These are phyloP conservation scores for Marisa cornuarietis DNA, from an alignment of 1,140 invertebrate genomes.

Conservation along the genomic window DNA sequence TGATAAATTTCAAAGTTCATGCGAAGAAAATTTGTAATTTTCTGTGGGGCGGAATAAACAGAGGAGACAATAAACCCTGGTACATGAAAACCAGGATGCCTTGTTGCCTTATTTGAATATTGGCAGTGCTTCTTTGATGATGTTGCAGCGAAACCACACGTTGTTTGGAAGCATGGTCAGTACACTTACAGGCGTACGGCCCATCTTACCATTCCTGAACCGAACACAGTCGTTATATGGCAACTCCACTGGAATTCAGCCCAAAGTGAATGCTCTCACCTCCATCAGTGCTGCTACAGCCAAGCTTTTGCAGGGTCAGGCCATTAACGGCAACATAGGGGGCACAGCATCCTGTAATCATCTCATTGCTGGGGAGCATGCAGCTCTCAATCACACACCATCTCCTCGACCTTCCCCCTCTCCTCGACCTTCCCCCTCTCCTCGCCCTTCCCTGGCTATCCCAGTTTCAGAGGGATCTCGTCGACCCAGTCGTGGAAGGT, in stretches of 20 bases:
- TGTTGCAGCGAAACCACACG: conserved; percentile 89
- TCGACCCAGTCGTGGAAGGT: conserved; percentile 47
- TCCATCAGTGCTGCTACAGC: conserved; percentile 18
- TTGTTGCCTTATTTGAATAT: background rate
- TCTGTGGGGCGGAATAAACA: no score
- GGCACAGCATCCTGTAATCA: conserved; percentile 32
- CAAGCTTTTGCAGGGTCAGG: conserved; percentile 20
- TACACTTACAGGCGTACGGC: conserved; percentile 57
- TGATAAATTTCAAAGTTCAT: no score
- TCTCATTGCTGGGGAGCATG: conserved; percentile 19
- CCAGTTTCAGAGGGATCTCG: conserved; percentile 13
- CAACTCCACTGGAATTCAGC: conserved; percentile 34
- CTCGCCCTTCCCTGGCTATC: background rate
- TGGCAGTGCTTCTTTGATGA: conserved; percentile 2
- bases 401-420: conserved; percentile 14
- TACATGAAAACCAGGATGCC: no score
- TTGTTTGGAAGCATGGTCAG: conserved; percentile 81
- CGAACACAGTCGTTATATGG: conserved; percentile 56
- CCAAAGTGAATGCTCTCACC: background rate
- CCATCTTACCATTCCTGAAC: conserved; percentile 54
- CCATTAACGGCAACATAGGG: conserved; percentile 29
- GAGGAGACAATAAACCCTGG: no score
- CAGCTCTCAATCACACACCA: conserved; percentile 27
- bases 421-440: conserved; percentile 4
- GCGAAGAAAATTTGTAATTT: no score